Evolutionary conservation across 2,797 vertebrate genomes (phyloP).

Genomic region (Pelodytes ibericus): DNA sequence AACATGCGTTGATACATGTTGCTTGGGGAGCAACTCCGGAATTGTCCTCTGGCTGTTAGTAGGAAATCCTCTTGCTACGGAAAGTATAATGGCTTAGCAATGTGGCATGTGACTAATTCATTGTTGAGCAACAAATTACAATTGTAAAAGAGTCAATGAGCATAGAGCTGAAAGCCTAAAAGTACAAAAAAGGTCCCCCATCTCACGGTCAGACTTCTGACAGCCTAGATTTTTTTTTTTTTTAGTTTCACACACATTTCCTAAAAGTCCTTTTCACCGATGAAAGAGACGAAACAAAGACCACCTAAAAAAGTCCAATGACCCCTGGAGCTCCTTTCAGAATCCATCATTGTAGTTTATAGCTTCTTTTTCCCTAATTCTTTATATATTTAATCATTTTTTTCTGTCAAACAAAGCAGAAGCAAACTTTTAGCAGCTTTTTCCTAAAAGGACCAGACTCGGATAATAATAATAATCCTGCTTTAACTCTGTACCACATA

Average conservation of each 20-base stretch:
- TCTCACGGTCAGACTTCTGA: constrained; percentile 25
- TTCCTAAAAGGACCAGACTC: background rate
- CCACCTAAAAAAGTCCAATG: constrained; percentile 28
- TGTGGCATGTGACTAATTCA: constrained; percentile 41
- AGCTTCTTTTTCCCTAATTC: background rate
- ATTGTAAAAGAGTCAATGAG: constrained; percentile 39
- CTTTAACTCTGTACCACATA: too few relatives aligned
- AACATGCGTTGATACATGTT: constrained; percentile 36
- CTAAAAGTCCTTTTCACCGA: background rate
- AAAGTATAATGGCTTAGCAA: constrained; percentile 35
- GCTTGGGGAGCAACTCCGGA: constrained; percentile 45
- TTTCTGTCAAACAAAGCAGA: background rate
- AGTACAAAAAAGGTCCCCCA: constrained; percentile 15
- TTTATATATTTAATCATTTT: background rate
- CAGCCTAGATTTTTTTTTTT: constrained; percentile 37
- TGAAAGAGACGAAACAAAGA: constrained; percentile 24
- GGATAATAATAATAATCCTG: too few relatives aligned
- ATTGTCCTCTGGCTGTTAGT: constrained; percentile 34
- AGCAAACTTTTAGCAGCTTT: background rate
- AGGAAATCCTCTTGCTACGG: constrained; percentile 19
- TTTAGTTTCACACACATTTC: constrained; percentile 25
- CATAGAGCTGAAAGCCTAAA: constrained; percentile 22
- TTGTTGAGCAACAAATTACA: constrained; percentile 37
- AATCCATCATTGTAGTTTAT: background rate
- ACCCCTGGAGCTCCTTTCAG: background rate